Base-by-base conservation (phyloP, 1,140 invertebrate genomes). In the Megalopta genalis region DNA sequence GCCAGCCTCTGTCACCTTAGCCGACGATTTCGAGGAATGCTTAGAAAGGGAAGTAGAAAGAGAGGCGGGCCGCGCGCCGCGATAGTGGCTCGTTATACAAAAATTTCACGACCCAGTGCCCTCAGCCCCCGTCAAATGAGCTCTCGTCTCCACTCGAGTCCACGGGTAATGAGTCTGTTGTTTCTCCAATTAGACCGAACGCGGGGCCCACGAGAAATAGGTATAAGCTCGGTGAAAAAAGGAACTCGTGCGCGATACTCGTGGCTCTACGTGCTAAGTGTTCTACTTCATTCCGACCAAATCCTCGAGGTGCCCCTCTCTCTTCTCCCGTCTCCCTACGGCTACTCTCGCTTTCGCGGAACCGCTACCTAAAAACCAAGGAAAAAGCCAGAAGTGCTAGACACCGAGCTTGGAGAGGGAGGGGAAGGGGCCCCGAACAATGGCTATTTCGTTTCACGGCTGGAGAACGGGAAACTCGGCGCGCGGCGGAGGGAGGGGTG, bases 1-100 rank as follows among this genome's bases (percentile, higher is more conserved):
- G 7, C 23, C 60, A 37, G 62, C 21, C 49, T 25, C 21, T 49
- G 77, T 72, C 69, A 23, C 60, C 52, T 73, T 6, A 18, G 25
- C 21, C 39, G 21, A 42, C 39, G 10, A 18, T 79, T 66, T 64
- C 62, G 49, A 64, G 70, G 49, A 81, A 77, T 52, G 73, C 9
- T 59, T 21, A 62, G 16, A 21, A 14, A 52, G 49, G 16, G 4
- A n/a, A 0, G 4, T 3, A 7, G 52, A 23, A 16, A 69, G n/a
- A 42, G n/a, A 9, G 3, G 0, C 21, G 21, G n/a, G 57, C 27
- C 52, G 21, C 8, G 21, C 37, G 10, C 71, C 12, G 27, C 0
- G 37, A 67, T 81, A 90, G 88, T 86, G 84, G 84, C 88, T 90
- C 88, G 88, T 90, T 90, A 90, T 88, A 87, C 83, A 87, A 87